Conservation (phyloP, 2,888 invertebrate genomes). For the Dynastes grantii region DNA sequence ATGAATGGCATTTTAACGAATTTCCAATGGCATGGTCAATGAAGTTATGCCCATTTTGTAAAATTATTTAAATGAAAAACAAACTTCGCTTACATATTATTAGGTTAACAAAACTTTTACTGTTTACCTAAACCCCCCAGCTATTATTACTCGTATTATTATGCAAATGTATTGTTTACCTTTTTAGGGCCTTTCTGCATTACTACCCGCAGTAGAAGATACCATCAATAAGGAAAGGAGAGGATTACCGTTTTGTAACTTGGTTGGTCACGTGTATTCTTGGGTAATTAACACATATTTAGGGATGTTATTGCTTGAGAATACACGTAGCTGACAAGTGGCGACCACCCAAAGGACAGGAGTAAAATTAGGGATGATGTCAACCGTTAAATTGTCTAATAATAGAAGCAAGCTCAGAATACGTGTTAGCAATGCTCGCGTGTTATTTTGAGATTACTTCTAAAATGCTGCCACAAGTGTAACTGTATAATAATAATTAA, state of each 20-base stretch:
- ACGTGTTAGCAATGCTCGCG: not conserved
- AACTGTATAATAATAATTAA: not conserved
- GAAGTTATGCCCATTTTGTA: not conserved
- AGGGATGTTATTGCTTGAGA: slow-evolving; percentile 99
- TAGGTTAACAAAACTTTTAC: slow-evolving; percentile 33
- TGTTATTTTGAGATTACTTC: slow-evolving; percentile 27
- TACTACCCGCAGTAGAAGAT: slow-evolving; percentile 6
- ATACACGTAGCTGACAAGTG: slow-evolving; percentile 98
- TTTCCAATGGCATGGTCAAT: not conserved
- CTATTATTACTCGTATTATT: slow-evolving; percentile 40
- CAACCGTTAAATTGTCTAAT: not conserved
- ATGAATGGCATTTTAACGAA: too few species aligned
- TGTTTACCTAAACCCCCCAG: slow-evolving; percentile 20
- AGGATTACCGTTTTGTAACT: slow-evolving; percentile 69
- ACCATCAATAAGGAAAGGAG: slow-evolving; percentile 16
- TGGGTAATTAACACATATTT: slow-evolving; percentile 97
- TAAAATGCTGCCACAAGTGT: not conserved
- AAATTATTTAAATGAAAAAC: slow-evolving; percentile 26
- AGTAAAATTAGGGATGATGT: not conserved
- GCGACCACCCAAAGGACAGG: slow-evolving; percentile 55
- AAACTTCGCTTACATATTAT: slow-evolving; percentile 15
- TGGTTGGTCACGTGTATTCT: slow-evolving; percentile 98
- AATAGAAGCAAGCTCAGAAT: slow-evolving; percentile 22
- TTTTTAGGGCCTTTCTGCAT: slow-evolving; percentile 13
- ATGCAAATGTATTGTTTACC: slow-evolving; percentile 39